Evolutionary conservation across 2,888 invertebrate genomes (phyloP).

Genomic region (Acronicta aceris): DNA sequence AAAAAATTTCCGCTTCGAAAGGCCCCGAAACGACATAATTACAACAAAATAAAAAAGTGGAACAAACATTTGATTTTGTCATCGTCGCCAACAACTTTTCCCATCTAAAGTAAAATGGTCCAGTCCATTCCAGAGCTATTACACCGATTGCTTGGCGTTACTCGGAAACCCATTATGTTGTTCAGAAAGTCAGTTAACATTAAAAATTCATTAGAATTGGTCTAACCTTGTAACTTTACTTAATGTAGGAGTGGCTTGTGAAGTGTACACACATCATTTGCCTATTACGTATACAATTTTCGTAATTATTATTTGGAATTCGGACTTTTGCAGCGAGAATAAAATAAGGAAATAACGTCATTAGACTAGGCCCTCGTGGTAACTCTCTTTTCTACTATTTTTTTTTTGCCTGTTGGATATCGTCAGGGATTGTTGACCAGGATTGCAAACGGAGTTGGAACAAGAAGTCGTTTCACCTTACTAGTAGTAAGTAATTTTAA

Average conservation of each 20-base stretch:
- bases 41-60: constrained; percentile 9
- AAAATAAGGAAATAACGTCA: constrained; percentile 11
- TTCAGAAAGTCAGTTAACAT: constrained; percentile 29
- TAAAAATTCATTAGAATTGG: constrained; percentile 44
- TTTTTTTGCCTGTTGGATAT: no score
- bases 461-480: no score
- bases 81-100: constrained; percentile 32
- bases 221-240: constrained; percentile 28
- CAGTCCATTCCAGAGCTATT: constrained; percentile 26
- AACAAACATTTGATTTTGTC: constrained; percentile 14
- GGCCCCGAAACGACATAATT: constrained; percentile 10
- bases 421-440: no score
- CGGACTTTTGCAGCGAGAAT: constrained; percentile 10
- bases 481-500: no score
- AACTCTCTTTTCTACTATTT: no score
- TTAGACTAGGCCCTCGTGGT: no score
- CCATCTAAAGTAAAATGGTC: constrained; percentile 25
- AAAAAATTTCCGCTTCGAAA: not conserved
- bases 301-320: constrained; percentile 26
- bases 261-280: constrained; percentile 27
- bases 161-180: constrained; percentile 30
- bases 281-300: constrained; percentile 17
- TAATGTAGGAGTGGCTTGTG: constrained; percentile 15
- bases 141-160: constrained; percentile 27
- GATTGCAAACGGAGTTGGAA: no score